A percentile compares a stretch with the other conserved stretches of the same genome.
These are phyloP conservation scores for Spea bombifrons DNA, from an alignment of 2,113 vertebrate species.

Conservation along the genomic window DNA sequence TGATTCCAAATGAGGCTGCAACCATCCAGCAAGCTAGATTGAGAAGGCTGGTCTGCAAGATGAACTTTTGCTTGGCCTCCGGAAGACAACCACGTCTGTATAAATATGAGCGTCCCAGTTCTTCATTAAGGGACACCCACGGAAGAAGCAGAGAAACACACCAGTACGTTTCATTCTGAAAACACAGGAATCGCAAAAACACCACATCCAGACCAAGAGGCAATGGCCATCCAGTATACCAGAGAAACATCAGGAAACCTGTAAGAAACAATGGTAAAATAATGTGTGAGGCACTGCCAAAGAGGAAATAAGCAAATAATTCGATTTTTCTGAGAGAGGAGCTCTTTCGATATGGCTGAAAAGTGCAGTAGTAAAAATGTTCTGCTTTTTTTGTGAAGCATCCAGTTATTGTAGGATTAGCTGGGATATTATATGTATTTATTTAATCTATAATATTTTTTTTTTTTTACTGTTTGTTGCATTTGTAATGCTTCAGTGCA, in stretches of 20 bases:
- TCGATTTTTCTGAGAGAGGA: too few species aligned
- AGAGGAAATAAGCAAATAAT: too few species aligned
- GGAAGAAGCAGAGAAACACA: slow-evolving; percentile 59
- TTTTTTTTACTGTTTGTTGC: too few species aligned
- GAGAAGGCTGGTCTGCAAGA: slow-evolving; percentile 56
- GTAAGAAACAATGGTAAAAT: slow-evolving; percentile 1
- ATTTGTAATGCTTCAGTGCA: too few species aligned
- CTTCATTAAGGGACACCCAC: slow-evolving; percentile 62
- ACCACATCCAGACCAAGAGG: slow-evolving; percentile 52
- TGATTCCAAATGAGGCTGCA: slow-evolving; percentile 53
- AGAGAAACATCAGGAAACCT: slow-evolving; percentile 64
- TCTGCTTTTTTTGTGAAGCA: too few species aligned
- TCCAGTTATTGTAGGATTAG: too few species aligned
- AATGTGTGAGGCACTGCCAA: too few species aligned
- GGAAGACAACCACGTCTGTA: not conserved
- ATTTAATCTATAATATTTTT: too few species aligned
- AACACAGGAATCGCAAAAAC: slow-evolving; percentile 67
- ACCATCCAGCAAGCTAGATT: slow-evolving; percentile 65
- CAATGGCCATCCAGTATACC: slow-evolving; percentile 52
- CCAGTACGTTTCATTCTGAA: slow-evolving; percentile 65
- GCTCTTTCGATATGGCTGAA: too few species aligned
- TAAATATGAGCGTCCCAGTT: not conserved
- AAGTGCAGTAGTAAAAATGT: too few species aligned
- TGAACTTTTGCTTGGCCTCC: not conserved
- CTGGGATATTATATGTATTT: too few species aligned